Evolutionary conservation across 2,113 vertebrate species (phyloP).

Genomic region (Choloepus hoffmanni): DNA sequence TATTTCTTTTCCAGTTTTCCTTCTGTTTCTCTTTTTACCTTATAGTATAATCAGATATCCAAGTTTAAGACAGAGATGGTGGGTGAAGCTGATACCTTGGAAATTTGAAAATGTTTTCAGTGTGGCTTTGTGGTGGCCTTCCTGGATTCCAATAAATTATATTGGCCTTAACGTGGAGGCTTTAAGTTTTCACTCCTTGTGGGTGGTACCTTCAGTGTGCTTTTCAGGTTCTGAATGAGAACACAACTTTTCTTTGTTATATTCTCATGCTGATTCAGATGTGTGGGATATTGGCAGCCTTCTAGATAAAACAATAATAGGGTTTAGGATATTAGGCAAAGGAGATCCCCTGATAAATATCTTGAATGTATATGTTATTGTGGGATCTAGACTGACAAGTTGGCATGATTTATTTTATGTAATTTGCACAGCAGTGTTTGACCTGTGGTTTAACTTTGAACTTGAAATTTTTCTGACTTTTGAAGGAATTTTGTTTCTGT

Average conservation of each 20-base stretch:
- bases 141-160: neutral
- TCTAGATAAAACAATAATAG: neutral
- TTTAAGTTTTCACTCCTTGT: neutral
- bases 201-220: neutral
- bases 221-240: slow-evolving; percentile 32
- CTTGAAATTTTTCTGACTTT: slow-evolving; percentile 25
- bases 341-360: neutral
- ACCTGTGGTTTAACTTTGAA: neutral
- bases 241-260: neutral
- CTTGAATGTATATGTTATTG: neutral
- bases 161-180: neutral
- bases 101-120: neutral
- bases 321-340: neutral
- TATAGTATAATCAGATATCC: neutral
- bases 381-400: neutral
- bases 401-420: neutral
- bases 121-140: slow-evolving; percentile 2
- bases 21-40: neutral
- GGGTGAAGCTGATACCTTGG: neutral
- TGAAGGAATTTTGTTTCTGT: neutral
- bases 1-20: neutral
- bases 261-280: neutral
- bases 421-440: neutral
- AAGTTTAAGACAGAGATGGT: neutral
- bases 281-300: neutral